Evolutionary conservation across 2,888 invertebrate genomes (phyloP), one percentile per base, ranked within the genome.

Genomic region (Steinernema scapterisci): DNA sequence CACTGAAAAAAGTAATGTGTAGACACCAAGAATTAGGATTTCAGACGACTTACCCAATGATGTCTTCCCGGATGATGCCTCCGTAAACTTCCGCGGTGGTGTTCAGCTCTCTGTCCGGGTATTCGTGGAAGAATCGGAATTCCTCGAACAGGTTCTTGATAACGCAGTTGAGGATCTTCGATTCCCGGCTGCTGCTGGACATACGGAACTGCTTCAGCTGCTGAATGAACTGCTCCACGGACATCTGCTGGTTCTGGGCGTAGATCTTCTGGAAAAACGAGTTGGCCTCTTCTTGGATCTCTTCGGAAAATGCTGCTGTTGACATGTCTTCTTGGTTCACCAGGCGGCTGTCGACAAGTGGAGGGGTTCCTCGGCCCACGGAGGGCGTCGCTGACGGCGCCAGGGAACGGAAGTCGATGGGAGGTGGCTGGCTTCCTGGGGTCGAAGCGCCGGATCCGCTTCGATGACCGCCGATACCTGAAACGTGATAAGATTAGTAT

Each of bases 281-380:
- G 88, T 99, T 99, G 0, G 97, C 99, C 90, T 99, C 97, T 88
- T 97, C 97, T 89, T 99, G 99, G 52, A 97, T 94, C 87, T 97
- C 97, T 19, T 84, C 83, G 1, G 77, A 45, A 71, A 83, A 84
- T 13, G 72, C 73, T 51, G 77, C 76, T 7, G 72, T 21, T 5
- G 78, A 56, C 21, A 80, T 74, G 48, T 81, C 81, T 0, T 81
- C 81, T 38, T 31, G 27, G 38, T 63, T 21, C 43, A 71, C 70
- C 1, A 23, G 38, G 16, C 31, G 13, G 27, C 63, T 27, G 31
- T 63, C 63, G 63, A 63, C 16, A 31, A 63, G 63, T 9, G 63
- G 63, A 31, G 63, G 63, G 6, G 63, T 63, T 27, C 63, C 63
- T 1, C 31, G 63, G 3, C 27, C 38, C 3, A 13, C n/a, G 27